phyloP scores from a whole-genome alignment of 2,797 vertebrate genomes.

The Agapornis canus region DNA sequence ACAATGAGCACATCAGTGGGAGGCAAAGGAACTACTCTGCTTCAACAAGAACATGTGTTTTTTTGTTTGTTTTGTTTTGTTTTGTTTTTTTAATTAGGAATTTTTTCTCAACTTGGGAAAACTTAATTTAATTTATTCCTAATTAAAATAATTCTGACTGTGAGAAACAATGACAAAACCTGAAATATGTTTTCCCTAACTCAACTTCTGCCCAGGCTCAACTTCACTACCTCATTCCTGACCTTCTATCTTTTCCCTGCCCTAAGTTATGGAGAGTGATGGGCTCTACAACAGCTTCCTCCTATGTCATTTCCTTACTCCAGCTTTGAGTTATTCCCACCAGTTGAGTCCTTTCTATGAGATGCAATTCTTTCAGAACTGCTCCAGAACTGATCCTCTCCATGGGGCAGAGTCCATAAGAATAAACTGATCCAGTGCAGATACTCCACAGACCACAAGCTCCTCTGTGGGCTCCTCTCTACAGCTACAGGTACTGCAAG shows the following conservation, averaged over 20 bases:
- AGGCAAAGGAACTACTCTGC: neutral
- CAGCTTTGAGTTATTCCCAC: neutral
- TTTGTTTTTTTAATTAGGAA: neutral
- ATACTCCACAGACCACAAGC: too few relatives aligned
- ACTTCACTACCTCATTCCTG: neutral
- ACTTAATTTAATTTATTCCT: neutral
- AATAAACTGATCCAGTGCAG: neutral
- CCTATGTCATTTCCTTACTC: neutral
- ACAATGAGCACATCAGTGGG: neutral
- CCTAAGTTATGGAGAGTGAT: fast-evolving
- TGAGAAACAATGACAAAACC: neutral
- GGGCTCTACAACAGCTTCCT: neutral
- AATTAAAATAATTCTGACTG: neutral
- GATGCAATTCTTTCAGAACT: neutral
- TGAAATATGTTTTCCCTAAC: neutral
- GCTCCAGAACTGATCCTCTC: neutral
- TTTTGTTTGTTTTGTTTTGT: too few relatives aligned
- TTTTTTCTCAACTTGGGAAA: neutral
- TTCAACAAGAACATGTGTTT: neutral
- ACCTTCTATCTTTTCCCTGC: fast-evolving
- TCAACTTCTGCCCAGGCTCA: neutral
- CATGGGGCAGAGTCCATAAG: neutral
- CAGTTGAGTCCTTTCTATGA: neutral
- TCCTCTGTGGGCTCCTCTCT: neutral
- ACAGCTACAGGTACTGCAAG: neutral